Evolutionary conservation across 1,140 invertebrate species (phyloP).

Genomic region (Acromyrmex echinatior): DNA sequence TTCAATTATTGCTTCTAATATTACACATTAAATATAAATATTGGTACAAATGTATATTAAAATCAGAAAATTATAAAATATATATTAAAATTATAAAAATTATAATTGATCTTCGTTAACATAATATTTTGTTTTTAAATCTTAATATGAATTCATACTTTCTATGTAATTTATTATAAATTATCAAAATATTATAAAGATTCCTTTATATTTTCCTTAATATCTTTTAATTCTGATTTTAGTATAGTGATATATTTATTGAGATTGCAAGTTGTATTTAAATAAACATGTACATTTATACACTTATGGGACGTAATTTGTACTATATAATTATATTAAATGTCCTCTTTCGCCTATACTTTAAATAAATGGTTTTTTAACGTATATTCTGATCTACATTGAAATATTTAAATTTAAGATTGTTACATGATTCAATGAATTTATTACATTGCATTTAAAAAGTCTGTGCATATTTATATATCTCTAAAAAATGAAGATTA

Average conservation of each 20-base stretch:
- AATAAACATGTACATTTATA: not conserved
- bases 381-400: not conserved
- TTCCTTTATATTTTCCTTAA: too few relatives aligned
- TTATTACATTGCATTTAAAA: not conserved
- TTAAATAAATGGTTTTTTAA: not conserved
- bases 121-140: too few relatives aligned
- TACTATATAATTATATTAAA: not conserved
- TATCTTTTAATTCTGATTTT: too few relatives aligned
- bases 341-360: not conserved
- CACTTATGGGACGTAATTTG: not conserved
- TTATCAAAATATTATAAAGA: too few relatives aligned
- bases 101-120: too few relatives aligned
- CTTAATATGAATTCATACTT: too few relatives aligned
- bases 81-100: not conserved
- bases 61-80: too few relatives aligned
- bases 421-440: not conserved
- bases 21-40: constrained; percentile 2
- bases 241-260: too few relatives aligned
- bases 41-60: not conserved
- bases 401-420: not conserved
- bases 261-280: too few relatives aligned
- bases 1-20: not conserved
- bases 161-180: too few relatives aligned
- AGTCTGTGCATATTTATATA: not conserved
- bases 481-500: not conserved